phyloP scores from a whole-genome alignment of 2,797 vertebrate genomes.

The Hippopotamyrus pictus region DNA sequence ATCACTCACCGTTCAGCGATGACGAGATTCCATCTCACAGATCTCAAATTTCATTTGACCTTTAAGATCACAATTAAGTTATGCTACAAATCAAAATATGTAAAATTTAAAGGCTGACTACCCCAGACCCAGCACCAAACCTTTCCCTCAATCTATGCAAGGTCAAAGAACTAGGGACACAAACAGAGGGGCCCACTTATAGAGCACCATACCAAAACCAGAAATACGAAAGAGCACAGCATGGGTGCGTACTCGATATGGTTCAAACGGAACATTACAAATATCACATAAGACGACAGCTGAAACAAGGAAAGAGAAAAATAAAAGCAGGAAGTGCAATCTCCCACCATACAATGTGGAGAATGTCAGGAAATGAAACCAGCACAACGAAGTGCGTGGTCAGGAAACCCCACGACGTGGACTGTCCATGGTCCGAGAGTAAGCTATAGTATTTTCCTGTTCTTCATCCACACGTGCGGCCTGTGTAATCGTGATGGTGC shows the following conservation, averaged over 20 bases:
- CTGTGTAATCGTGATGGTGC: background rate
- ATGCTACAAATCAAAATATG: background rate
- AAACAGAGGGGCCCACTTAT: background rate
- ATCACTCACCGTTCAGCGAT: background rate
- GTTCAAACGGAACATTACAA: constrained; percentile 54
- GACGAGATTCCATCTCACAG: background rate
- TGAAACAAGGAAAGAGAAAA: constrained; percentile 52
- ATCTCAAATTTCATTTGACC: background rate
- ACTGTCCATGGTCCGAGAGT: background rate
- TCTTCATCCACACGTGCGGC: background rate
- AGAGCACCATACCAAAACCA: constrained; percentile 28
- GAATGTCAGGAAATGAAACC: constrained; percentile 19
- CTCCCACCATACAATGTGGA: constrained; percentile 58
- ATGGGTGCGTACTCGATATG: constrained; percentile 52
- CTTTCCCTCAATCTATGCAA: constrained; percentile 45
- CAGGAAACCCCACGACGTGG: background rate
- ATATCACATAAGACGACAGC: constrained; percentile 49
- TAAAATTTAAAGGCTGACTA: background rate
- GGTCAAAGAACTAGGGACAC: constrained; percentile 34
- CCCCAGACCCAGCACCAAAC: background rate
- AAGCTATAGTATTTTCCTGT: background rate
- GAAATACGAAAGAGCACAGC: background rate
- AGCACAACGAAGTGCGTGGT: background rate
- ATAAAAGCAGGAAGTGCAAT: constrained; percentile 51
- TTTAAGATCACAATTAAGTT: background rate